Evolutionary conservation across 2,797 vertebrate genomes (phyloP).

Genomic region (Salarias fasciatus): DNA sequence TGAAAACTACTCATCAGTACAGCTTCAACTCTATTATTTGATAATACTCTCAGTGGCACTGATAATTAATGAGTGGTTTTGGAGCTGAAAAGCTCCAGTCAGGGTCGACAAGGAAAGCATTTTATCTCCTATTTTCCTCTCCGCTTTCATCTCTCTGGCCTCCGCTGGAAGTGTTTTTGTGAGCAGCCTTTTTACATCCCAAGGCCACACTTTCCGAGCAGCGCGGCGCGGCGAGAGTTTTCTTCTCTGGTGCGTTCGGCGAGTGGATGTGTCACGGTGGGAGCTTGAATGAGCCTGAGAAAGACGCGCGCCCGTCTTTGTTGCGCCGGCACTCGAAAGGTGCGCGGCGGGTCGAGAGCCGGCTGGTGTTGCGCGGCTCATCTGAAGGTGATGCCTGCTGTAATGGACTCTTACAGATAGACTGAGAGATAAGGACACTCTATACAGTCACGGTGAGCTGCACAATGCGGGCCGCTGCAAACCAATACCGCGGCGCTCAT

Average conservation of each 20-base stretch:
- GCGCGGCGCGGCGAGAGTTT: slow-evolving; percentile 21
- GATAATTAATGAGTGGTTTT: slow-evolving; percentile 38
- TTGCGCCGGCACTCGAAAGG: slow-evolving; percentile 55
- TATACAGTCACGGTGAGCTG: slow-evolving; percentile 60
- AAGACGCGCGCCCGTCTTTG: slow-evolving; percentile 52
- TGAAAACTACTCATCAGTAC: slow-evolving; percentile 5
- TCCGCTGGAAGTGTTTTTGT: slow-evolving; percentile 34
- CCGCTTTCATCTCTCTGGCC: slow-evolving; percentile 45
- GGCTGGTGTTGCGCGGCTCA: slow-evolving; percentile 53
- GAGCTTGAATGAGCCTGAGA: slow-evolving; percentile 66
- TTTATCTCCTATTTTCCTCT: slow-evolving; percentile 42
- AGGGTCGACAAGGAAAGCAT: slow-evolving; percentile 36
- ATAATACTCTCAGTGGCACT: slow-evolving; percentile 10
- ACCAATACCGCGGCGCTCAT: slow-evolving; percentile 64
- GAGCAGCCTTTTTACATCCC: slow-evolving; percentile 57
- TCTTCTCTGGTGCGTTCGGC: slow-evolving; percentile 32
- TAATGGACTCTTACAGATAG: slow-evolving; percentile 79
- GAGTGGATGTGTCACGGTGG: slow-evolving; percentile 42
- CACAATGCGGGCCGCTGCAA: slow-evolving; percentile 63
- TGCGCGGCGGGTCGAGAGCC: slow-evolving; percentile 47
- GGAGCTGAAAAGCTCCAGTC: slow-evolving; percentile 47
- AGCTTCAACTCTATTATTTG: slow-evolving; percentile 30
- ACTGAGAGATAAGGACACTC: slow-evolving; percentile 74
- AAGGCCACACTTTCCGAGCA: slow-evolving; percentile 65
- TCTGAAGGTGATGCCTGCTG: slow-evolving; percentile 72